Evolutionary conservation across 2,797 vertebrate species (phyloP).

Genomic region (Gouania willdenowi): DNA sequence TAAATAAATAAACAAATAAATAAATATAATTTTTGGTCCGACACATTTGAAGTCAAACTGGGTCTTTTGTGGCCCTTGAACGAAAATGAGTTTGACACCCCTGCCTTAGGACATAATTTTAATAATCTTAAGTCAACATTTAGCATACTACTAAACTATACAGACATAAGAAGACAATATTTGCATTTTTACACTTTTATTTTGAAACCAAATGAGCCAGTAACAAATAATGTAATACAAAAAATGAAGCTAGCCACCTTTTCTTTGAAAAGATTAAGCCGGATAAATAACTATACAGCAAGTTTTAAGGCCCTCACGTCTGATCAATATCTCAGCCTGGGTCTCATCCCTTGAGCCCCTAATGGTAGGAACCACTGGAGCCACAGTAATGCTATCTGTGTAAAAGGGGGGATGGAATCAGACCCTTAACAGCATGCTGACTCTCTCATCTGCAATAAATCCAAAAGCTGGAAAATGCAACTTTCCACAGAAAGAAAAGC

Average conservation of each 20-base stretch:
- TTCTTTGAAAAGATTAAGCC: conserved; percentile 51
- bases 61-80: too few relatives aligned
- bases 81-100: too few relatives aligned
- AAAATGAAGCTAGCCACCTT: conserved; percentile 29
- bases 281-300: conserved; percentile 68
- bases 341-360: conserved; percentile 92
- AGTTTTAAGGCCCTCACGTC: conserved; percentile 83
- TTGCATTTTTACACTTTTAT: neutral
- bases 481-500: conserved; percentile 55
- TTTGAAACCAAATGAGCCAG: conserved; percentile 17
- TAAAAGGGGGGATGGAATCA: conserved; percentile 78
- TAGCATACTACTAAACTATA: too few relatives aligned
- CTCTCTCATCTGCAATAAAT: conserved; percentile 83
- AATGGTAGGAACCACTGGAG: conserved; percentile 94
- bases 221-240: conserved; percentile 3
- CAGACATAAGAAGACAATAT: too few relatives aligned
- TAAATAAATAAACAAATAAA: too few relatives aligned
- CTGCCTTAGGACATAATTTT: too few relatives aligned
- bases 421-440: conserved; percentile 79
- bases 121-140: too few relatives aligned
- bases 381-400: conserved; percentile 92
- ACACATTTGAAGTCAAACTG: too few relatives aligned
- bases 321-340: conserved; percentile 93
- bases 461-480: conserved; percentile 64
- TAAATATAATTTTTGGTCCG: too few relatives aligned